Conservation (phyloP, 2,797 vertebrate genomes). For the Peromyscus nudipes region DNA sequence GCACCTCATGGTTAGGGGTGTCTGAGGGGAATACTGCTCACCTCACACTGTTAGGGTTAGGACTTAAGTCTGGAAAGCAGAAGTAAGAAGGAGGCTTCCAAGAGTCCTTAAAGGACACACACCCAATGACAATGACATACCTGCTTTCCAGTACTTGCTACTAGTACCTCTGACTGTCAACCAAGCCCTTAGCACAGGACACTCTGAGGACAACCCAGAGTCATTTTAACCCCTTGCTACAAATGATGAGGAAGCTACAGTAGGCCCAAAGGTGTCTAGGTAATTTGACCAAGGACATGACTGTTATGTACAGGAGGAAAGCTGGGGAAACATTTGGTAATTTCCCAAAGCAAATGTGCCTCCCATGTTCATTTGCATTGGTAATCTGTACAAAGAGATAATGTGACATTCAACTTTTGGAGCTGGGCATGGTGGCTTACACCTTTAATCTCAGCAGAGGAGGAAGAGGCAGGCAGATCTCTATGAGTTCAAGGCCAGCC, state of each 20-base stretch:
- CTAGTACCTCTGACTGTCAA: no score
- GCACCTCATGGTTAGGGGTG: not conserved
- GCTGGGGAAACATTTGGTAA: not conserved
- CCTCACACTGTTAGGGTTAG: not conserved
- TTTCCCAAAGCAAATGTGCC: not conserved
- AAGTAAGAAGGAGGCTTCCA: not conserved
- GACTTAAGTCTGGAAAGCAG: not conserved
- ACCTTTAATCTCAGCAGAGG: not conserved
- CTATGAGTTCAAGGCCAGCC: not conserved
- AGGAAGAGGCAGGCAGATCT: not conserved
- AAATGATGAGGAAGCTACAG: not conserved
- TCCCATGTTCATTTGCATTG: not conserved
- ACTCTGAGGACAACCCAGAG: not conserved
- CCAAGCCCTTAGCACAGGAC: not conserved
- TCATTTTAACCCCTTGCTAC: not conserved
- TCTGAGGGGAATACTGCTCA: not conserved
- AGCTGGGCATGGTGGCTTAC: not conserved
- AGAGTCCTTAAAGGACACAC: not conserved
- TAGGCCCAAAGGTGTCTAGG: not conserved
- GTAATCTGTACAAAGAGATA: not conserved
- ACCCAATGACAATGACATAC: not conserved
- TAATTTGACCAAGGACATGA: not conserved
- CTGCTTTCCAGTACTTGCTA: not conserved
- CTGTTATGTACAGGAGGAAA: not conserved
- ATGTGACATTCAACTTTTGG: not conserved